Evolutionary conservation across 1,140 invertebrate genomes (phyloP).

Genomic region (Monomorium pharaonis): DNA sequence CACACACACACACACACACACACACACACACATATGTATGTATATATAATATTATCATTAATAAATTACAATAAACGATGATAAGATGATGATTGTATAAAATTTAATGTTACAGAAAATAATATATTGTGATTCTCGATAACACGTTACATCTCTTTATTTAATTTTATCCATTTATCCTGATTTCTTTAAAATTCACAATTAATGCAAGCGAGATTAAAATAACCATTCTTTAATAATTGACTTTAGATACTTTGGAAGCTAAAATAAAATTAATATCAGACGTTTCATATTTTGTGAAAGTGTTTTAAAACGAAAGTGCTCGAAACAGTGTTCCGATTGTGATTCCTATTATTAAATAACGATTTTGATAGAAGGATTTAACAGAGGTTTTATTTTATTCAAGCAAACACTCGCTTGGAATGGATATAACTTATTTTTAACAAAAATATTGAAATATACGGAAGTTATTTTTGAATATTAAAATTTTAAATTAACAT

Average conservation of each 20-base stretch:
- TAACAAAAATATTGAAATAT: too few relatives aligned
- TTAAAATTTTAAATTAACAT: too few relatives aligned
- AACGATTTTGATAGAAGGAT: too few relatives aligned
- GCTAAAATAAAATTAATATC: background rate
- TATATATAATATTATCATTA: slow-evolving; percentile 40
- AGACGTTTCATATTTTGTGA: too few relatives aligned
- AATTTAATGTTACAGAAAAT: slow-evolving; percentile 61
- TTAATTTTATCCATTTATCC: background rate
- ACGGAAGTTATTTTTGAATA: too few relatives aligned
- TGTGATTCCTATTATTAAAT: too few relatives aligned
- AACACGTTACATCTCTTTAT: background rate
- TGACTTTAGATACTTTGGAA: background rate
- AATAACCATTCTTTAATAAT: background rate
- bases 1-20: slow-evolving; percentile 14
- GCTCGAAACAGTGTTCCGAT: too few relatives aligned
- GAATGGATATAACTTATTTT: too few relatives aligned
- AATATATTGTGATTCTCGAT: slow-evolving; percentile 73
- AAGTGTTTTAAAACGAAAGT: too few relatives aligned
- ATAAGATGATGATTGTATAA: slow-evolving; percentile 66
- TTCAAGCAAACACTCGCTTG: too few relatives aligned
- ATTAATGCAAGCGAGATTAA: background rate
- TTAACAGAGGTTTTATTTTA: too few relatives aligned
- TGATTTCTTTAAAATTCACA: background rate
- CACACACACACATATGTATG: background rate
- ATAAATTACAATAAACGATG: slow-evolving; percentile 42